Evolutionary conservation across 2,113 vertebrate genomes (phyloP), one percentile per base, ranked within the genome.

Genomic region (Thalassarche chlororhynchos): DNA sequence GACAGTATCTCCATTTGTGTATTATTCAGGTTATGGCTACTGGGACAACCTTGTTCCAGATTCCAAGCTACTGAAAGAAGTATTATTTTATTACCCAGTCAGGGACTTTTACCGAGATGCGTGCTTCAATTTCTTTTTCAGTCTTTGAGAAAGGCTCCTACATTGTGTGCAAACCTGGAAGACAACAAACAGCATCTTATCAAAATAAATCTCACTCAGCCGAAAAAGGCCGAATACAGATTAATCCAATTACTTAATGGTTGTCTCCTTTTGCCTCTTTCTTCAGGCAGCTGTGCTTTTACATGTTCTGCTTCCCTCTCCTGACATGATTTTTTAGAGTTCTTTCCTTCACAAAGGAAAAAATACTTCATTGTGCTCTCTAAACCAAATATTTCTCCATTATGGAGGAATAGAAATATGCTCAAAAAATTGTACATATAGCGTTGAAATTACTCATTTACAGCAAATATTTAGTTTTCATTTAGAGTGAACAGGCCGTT

Each of bases 211-310:
- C 83, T 89, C 79, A 84, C 34, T 89, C 91, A 92, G 46, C 34
- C 87, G 87, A 91, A 96, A 97, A 96, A 91, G 89, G 77, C 75
- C 12, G 11, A 95, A 87, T 12, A 90, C 85, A 97, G 87, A 93
- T 94, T 97, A 97, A 96, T 96, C 51, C 74, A 96, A 74, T 97
- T 97, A 95, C 92, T 95, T 96, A 95, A 93, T 89, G 69, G 80
- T 75, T 96, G 70, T 69, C 66, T 87, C 86, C 58, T 94, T 92
- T 88, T 71, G 65, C 79, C 29, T 94, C 55, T 96, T 90, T 88
- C 94, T 96, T 92, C 84, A 85, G 95, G 93, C 94, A 87, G 28
- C 70, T 90, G 36, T 94, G 85, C 64, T 96, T 96, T 94, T 92
- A 72, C 70, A 77, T 78, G 28, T 87, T 92, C 44, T 77, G 8